Evolutionary conservation across 2,888 invertebrate genomes (phyloP).

Genomic region (Choreutis nemorana): DNA sequence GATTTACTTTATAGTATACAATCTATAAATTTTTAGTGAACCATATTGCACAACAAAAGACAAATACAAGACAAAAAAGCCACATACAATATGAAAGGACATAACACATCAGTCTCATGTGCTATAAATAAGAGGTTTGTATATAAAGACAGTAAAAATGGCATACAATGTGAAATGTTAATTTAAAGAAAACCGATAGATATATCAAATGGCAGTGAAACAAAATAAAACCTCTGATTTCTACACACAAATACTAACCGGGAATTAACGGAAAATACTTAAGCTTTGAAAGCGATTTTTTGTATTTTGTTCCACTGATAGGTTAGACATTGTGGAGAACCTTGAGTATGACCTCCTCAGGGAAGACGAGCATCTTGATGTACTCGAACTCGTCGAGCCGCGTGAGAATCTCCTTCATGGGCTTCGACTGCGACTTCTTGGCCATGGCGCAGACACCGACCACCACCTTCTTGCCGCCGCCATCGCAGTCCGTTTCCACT

Average conservation of each 20-base stretch:
- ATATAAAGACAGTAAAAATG: background rate
- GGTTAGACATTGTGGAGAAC: constrained; percentile 68
- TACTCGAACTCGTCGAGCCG: constrained; percentile 96
- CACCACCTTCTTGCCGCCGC: constrained; percentile 86
- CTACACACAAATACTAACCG: background rate
- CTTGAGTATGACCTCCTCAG: constrained; percentile 95
- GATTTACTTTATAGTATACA: too few species aligned
- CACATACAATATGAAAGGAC: too few species aligned
- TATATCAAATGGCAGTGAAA: constrained; percentile 5
- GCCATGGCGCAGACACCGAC: constrained; percentile 99
- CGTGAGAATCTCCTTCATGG: constrained; percentile 98
- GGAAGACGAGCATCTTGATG: constrained; percentile 93
- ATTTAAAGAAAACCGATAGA: too few species aligned
- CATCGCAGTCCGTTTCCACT: constrained; percentile 67
- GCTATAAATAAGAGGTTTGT: too few species aligned
- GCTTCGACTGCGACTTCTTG: constrained; percentile 98
- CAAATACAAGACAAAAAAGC: too few species aligned
- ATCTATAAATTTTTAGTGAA: too few species aligned
- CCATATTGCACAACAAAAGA: too few species aligned
- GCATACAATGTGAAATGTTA: too few species aligned
- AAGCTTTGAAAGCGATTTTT: constrained; percentile 1
- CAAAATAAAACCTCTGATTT: constrained; percentile 5
- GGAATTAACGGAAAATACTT: background rate
- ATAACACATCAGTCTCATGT: too few species aligned
- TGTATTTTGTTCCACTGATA: constrained; percentile 54